Conservation (phyloP, 2,113 vertebrate species). For the Condylura cristata region DNA sequence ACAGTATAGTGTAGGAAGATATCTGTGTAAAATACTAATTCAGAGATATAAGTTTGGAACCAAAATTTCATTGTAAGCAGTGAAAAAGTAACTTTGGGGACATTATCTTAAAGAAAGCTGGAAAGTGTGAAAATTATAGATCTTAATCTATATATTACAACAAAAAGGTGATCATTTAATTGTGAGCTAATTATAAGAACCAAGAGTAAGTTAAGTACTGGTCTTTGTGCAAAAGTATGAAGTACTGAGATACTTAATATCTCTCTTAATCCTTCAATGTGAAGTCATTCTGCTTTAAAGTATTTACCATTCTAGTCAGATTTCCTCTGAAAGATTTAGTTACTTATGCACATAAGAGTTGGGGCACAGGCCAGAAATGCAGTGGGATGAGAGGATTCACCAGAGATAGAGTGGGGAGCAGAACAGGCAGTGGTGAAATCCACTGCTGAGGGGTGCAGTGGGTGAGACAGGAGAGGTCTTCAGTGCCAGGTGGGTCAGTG, state of each 20-base stretch:
- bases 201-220: not conserved
- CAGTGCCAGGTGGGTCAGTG: too few species aligned
- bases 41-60: not conserved
- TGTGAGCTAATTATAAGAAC: not conserved
- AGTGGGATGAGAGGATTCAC: too few species aligned
- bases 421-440: too few species aligned
- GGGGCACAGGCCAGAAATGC: too few species aligned
- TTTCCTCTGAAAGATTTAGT: too few species aligned
- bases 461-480: too few species aligned
- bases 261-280: not conserved
- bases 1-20: not conserved
- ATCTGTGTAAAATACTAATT: not conserved
- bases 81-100: not conserved
- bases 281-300: conserved; percentile 40
- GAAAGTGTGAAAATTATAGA: not conserved
- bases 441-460: too few species aligned
- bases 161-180: not conserved
- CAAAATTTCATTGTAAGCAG: not conserved
- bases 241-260: too few species aligned
- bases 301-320: not conserved
- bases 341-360: too few species aligned
- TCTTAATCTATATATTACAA: not conserved
- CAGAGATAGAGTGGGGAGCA: too few species aligned
- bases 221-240: not conserved
- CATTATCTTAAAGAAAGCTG: conserved; percentile 30